Evolutionary conservation across 1,140 invertebrate species (phyloP), one percentile per base, ranked within the genome.

Genomic region (Sitobion miscanthi): DNA sequence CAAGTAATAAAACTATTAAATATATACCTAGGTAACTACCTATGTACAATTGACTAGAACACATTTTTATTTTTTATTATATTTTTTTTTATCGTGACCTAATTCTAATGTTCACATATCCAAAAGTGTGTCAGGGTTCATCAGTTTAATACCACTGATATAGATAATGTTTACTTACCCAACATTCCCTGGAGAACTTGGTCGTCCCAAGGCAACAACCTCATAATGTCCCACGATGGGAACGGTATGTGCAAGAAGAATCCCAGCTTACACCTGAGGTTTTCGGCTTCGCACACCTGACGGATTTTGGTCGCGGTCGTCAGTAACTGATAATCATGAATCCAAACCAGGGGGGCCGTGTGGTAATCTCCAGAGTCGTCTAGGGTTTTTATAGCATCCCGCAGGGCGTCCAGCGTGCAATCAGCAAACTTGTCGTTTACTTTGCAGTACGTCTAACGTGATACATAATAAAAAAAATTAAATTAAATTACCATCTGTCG

Each of bases 241-340:
- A 98, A 98, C 0, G 98, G 98, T 95, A 99, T 99, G 95, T 99
- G 98, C 69, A 98, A 95, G 95, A 99, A 99, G 95, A 98, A 99
- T 25, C 97, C 98, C 91, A 99, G 95, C 95, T 98, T 98, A 94
- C 97, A 97, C 93, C 96, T 96, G 11, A 98, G 96, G 90, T 97
- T 96, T 94, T 97, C 97, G 94, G 98, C 97, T 94, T 98, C 97
- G 0, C 94, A 94, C 94, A 96, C 96, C 95, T 98, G 97, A 95
- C 98, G 96, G 54, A 99, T 97, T 96, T 97, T 98, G 95, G 98
- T 98, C n/a, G 98, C 97, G 7, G 97, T 97, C 94, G 98, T 95
- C 97, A 98, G 98, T 9, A 99, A 95, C 94, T 99, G 98, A 95
- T 99, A 99, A 95, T 99, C 98, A 94, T 99, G 98, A 35, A 99